Evolutionary conservation across 2,797 vertebrate species (phyloP).

Genomic region (Petrocephalus schoutedeni): DNA sequence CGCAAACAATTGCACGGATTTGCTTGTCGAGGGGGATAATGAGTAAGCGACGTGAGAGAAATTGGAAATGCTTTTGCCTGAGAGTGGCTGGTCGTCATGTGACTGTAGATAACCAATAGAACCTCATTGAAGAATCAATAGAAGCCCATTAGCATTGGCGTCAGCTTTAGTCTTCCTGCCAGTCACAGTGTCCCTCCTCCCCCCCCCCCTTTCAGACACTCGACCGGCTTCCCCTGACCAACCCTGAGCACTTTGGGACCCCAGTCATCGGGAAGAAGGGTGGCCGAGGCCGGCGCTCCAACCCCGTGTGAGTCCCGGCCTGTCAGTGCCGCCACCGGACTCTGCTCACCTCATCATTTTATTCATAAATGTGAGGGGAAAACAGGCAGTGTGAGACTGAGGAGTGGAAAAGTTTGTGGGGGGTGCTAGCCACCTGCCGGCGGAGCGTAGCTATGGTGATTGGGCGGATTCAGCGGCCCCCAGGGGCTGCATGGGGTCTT

Average conservation of each 20-base stretch:
- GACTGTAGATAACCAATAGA: not conserved
- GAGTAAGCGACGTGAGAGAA: not conserved
- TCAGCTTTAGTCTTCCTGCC: no score
- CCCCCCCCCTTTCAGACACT: conserved; percentile 56
- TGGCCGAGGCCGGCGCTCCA: conserved; percentile 67
- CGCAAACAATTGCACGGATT: not conserved
- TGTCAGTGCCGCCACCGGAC: not conserved
- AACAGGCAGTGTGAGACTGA: not conserved
- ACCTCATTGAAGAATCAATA: no score
- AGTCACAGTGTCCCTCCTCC: not conserved
- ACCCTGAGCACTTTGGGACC: conserved; percentile 75
- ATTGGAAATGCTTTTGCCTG: no score
- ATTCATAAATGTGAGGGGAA: not conserved
- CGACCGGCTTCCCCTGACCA: conserved; percentile 73
- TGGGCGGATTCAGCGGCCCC: not conserved
- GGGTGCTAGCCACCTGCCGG: not conserved
- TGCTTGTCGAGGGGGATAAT: not conserved
- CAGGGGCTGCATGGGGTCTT: not conserved
- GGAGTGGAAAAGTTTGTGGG: conserved; percentile 25
- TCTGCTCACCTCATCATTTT: not conserved
- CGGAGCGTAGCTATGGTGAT: conserved; percentile 23
- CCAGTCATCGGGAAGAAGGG: conserved; percentile 75
- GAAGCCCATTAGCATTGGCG: no score
- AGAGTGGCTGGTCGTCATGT: not conserved
- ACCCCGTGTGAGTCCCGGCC: conserved; percentile 48